Percentiles rank a stretch among this genome's conserved stretches.
Evolutionary conservation across 2,797 vertebrate species (phyloP).

Genomic region (Macrochelys suwanniensis): DNA sequence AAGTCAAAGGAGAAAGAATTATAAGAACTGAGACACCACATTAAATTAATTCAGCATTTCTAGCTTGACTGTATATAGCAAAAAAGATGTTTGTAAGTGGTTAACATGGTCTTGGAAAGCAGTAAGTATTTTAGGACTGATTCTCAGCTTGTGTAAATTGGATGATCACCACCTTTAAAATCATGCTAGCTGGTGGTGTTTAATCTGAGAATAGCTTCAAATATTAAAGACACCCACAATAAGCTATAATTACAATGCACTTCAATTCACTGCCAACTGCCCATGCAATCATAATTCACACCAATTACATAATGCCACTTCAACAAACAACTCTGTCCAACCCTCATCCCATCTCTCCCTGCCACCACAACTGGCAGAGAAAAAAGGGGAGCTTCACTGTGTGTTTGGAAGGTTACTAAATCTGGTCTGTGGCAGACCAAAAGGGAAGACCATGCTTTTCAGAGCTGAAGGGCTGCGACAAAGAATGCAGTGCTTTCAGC

Average conservation of each 20-base stretch:
- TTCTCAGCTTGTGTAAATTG: neutral
- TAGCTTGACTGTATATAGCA: neutral
- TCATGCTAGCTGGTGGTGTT: neutral
- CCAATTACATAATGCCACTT: neutral
- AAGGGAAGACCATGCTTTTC: neutral
- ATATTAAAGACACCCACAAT: neutral
- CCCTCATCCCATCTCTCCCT: neutral
- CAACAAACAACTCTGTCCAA: neutral
- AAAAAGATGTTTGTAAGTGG: neutral
- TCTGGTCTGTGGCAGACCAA: neutral
- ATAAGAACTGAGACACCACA: neutral
- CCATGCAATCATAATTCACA: neutral
- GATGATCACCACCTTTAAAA: neutral
- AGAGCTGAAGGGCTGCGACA: neutral
- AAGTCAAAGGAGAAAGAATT: constrained; percentile 19
- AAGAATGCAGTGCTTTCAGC: neutral
- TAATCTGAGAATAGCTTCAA: neutral
- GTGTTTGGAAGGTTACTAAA: neutral
- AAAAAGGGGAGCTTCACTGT: no score
- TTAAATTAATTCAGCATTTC: neutral
- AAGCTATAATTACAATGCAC: neutral
- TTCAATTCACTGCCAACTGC: neutral
- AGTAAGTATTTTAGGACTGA: neutral
- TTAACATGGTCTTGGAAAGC: neutral
- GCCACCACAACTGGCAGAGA: no score